These are phyloP conservation scores for Cyphomyrus plagiostoma DNA, from an alignment of 2,113 vertebrate genomes.

Conservation along the genomic window DNA sequence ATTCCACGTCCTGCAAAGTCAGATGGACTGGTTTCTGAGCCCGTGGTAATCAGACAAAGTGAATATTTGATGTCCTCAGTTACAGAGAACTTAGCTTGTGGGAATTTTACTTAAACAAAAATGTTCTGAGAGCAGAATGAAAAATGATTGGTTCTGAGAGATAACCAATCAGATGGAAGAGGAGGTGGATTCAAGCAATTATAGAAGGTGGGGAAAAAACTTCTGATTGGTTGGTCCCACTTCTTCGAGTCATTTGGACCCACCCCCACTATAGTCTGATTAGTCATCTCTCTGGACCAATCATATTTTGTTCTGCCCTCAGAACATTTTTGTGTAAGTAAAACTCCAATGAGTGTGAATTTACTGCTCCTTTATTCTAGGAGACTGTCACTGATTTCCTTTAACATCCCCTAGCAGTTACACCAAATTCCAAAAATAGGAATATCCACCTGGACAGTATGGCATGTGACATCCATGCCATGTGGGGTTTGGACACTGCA, in stretches of 20 bases:
- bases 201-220: not conserved
- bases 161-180: not conserved
- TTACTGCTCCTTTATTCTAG: not conserved
- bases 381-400: not conserved
- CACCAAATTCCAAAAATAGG: not conserved
- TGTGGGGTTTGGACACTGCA: not conserved
- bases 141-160: not conserved
- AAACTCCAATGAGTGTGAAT: not conserved
- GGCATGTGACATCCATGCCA: not conserved
- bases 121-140: not conserved
- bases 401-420: not conserved
- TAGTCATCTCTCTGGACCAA: not conserved
- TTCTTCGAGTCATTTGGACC: not conserved
- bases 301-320: not conserved
- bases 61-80: not conserved
- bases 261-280: not conserved
- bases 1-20: conserved; percentile 9
- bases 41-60: not conserved
- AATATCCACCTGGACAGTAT: not conserved
- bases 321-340: not conserved
- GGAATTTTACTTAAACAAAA: not conserved
- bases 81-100: not conserved
- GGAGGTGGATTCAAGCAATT: not conserved
- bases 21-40: not conserved
- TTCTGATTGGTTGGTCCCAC: not conserved